A percentile compares a stretch with the other conserved stretches of the same genome.
These are phyloP conservation scores for Gyps fulvus DNA, from an alignment of 2,113 vertebrate genomes.

Conservation along the genomic window DNA sequence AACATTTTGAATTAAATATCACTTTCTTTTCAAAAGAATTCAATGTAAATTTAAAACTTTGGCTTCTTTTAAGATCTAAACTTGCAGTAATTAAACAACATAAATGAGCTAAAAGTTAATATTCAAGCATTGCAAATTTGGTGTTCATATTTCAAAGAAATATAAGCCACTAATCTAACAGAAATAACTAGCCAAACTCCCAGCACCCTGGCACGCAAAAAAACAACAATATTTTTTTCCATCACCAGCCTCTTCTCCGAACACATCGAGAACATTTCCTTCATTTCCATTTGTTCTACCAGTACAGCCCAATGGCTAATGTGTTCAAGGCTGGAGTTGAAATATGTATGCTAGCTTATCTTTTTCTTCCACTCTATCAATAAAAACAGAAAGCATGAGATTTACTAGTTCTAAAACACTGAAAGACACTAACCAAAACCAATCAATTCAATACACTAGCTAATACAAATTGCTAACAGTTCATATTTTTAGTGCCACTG, in stretches of 20 bases:
- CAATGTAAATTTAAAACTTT: neutral
- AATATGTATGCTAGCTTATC: rapidly evolving
- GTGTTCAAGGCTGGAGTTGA: neutral
- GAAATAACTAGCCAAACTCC: neutral
- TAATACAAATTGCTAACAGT: neutral
- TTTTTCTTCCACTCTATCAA: neutral
- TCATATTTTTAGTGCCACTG: neutral
- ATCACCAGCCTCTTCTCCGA: neutral
- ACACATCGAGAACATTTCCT: neutral
- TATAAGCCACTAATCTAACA: rapidly evolving
- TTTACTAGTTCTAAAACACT: neutral
- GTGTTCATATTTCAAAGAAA: neutral
- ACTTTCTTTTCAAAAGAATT: neutral
- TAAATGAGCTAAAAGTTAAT: neutral
- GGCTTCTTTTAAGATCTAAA: neutral
- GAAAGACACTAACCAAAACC: neutral
- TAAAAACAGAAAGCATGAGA: neutral
- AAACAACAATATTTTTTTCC: neutral
- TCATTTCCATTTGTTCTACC: neutral
- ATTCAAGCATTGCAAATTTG: no score
- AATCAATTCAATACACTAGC: neutral
- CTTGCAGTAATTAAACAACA: neutral
- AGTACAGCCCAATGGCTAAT: rapidly evolving
- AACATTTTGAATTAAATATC: neutral
- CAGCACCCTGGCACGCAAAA: rapidly evolving